phyloP scores from a whole-genome alignment of 2,797 vertebrate species.

The Lacerta bilineata region DNA sequence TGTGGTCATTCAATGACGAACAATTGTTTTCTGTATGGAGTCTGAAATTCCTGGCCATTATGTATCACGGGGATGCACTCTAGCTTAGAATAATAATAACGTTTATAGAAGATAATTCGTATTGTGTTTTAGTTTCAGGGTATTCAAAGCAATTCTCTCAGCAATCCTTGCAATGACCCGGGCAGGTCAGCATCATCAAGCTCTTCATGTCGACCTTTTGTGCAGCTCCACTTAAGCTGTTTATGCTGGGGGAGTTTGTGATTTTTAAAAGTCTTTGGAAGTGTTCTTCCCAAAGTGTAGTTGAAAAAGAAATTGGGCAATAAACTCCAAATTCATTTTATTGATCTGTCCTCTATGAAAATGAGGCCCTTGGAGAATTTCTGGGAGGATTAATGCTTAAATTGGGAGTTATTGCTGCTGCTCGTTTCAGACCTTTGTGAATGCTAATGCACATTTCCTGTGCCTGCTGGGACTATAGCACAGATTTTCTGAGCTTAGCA shows the following conservation, averaged over 20 bases:
- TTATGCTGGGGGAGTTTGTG: neutral
- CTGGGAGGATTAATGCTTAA: conserved; percentile 40
- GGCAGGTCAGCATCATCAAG: too few species aligned
- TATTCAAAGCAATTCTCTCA: neutral
- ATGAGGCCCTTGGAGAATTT: conserved; percentile 58
- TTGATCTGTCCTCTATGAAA: conserved; percentile 59
- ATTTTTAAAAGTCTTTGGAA: conserved; percentile 40
- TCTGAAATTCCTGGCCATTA: neutral
- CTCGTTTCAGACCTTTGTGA: conserved; percentile 58
- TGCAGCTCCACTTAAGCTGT: neutral
- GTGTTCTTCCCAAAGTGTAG: conserved; percentile 43
- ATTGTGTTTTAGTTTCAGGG: neutral
- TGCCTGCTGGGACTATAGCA: conserved; percentile 51
- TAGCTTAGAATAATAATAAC: neutral
- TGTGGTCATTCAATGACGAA: neutral
- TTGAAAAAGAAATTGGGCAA: conserved; percentile 62
- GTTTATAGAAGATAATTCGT: neutral
- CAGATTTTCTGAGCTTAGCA: conserved; percentile 60
- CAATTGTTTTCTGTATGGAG: neutral
- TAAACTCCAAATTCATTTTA: conserved; percentile 65
- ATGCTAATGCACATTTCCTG: conserved; percentile 49
- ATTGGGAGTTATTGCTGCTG: conserved; percentile 66
- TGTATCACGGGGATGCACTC: neutral
- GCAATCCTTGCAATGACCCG: neutral
- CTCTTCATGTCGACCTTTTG: neutral